Conservation (phyloP, 2,797 vertebrate species). For the Bradypodion pumilum region DNA sequence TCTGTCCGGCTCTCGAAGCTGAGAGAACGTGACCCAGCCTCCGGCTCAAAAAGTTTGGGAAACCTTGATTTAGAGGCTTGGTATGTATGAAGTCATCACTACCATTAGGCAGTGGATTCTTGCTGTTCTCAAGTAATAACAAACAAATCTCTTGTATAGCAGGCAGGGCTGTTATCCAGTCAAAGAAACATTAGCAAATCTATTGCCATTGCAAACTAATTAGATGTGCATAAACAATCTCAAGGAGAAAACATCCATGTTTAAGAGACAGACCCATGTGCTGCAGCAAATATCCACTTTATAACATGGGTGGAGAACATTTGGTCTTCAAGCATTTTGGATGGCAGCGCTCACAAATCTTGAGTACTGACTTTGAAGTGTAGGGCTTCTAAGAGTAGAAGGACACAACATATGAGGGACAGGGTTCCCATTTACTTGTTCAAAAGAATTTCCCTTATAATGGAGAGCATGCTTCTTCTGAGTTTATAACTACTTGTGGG, state of each 20-base stretch:
- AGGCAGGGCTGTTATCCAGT: background rate
- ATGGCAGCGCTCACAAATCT: background rate
- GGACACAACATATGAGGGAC: background rate
- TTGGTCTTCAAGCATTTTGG: background rate
- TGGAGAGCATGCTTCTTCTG: background rate
- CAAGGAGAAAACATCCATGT: background rate
- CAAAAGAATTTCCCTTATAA: background rate
- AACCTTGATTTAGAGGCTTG: no score
- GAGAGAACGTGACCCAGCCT: no score
- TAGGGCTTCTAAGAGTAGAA: background rate
- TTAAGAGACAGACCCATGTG: background rate
- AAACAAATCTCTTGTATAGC: background rate
- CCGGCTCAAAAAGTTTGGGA: no score
- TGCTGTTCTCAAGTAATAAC: background rate
- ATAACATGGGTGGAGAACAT: background rate
- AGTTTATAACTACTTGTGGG: background rate
- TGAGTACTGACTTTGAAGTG: background rate
- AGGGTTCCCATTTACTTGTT: background rate
- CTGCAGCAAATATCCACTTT: background rate
- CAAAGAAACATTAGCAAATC: background rate
- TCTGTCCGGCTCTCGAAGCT: no score
- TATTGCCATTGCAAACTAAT: background rate
- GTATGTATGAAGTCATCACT: background rate
- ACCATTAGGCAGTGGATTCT: background rate
- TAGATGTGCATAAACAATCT: background rate